Evolutionary conservation across 2,888 invertebrate genomes (phyloP), one percentile per base, ranked within the genome.

Genomic region (Atethmia centrago): DNA sequence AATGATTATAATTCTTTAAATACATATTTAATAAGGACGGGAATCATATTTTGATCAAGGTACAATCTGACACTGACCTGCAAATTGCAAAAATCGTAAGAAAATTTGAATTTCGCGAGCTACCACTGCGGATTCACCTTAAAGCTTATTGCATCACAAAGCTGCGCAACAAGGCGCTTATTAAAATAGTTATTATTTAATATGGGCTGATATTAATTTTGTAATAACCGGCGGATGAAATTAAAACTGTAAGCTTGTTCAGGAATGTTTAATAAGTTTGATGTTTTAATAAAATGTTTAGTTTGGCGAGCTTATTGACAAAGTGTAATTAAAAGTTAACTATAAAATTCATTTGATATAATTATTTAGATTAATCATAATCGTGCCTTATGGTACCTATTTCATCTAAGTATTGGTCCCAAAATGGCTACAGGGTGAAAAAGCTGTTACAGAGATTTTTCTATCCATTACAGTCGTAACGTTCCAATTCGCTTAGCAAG

Each of bases 231-330:
- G 1, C 16, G 21, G 49, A 69, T 69, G 16, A 47, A 68, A 63
- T 36, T n/a, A 31, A 66, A 21, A 40, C 3, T 10, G 10, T 63
- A 49, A 16, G 21, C 10, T 56, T 14, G 21, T 49, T 65, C 21
- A 28, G 25, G 25, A 69, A 69, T 69, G 40, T 65, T 40, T 47
- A 64, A 36, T 31, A 47, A 25, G 19, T 47, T 63, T 8, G 8
- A 19, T 36, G 1, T 42, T 55, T 40, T 40, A 16, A 25, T 64
- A 28, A 21, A 14, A 58, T 28, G n/a, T n/a, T n/a, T n/a, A 56
- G 40, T 66, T 56, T 14, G 9, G 47, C 21, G 21, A 56, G 28
- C 21, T 21, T 28, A 25, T 19, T 53, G 19, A 3, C 3, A 3
- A 14, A 28, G 21, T 5, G 28, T 45, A 28, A 21, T 59, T 40